These are phyloP conservation scores for Psilanteris sp. DNA, from an alignment of 1,140 invertebrate genomes.

Conservation along the genomic window DNA sequence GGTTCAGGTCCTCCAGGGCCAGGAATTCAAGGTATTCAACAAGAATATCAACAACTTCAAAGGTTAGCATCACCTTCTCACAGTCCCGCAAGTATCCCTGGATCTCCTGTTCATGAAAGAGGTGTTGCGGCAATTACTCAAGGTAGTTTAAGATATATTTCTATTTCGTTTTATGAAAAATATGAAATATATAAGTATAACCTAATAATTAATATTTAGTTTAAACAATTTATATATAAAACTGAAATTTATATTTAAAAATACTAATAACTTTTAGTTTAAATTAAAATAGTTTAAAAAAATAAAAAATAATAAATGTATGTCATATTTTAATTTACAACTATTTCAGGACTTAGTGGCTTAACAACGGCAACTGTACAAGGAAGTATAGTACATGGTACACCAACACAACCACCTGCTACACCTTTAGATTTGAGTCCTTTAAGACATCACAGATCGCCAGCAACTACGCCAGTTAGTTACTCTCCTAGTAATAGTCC, in stretches of 20 bases:
- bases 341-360: slow-evolving; percentile 73
- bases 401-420: slow-evolving; percentile 77
- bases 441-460: slow-evolving; percentile 77
- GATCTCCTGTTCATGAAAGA: slow-evolving; percentile 85
- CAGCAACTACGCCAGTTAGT: slow-evolving; percentile 79
- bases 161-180: too few relatives aligned
- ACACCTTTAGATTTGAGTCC: slow-evolving; percentile 78
- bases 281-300: too few relatives aligned
- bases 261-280: too few relatives aligned
- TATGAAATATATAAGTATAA: too few relatives aligned
- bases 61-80: slow-evolving; percentile 79
- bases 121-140: slow-evolving; percentile 87
- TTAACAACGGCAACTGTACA: slow-evolving; percentile 76
- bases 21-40: slow-evolving; percentile 83
- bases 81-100: slow-evolving; percentile 81
- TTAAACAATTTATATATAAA: too few relatives aligned
- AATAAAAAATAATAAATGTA: too few relatives aligned
- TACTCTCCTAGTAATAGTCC: slow-evolving; percentile 82
- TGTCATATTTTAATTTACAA: background rate
- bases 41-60: slow-evolving; percentile 87
- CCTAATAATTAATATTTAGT: too few relatives aligned
- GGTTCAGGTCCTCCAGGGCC: slow-evolving; percentile 82
- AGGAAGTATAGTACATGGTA: slow-evolving; percentile 78
- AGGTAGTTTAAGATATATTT: slow-evolving; percentile 79
- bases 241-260: too few relatives aligned